Percentiles rank a stretch among this genome's conserved stretches.
Conservation (phyloP, 1,140 invertebrate genomes). For the Mactra quadrangularis region DNA sequence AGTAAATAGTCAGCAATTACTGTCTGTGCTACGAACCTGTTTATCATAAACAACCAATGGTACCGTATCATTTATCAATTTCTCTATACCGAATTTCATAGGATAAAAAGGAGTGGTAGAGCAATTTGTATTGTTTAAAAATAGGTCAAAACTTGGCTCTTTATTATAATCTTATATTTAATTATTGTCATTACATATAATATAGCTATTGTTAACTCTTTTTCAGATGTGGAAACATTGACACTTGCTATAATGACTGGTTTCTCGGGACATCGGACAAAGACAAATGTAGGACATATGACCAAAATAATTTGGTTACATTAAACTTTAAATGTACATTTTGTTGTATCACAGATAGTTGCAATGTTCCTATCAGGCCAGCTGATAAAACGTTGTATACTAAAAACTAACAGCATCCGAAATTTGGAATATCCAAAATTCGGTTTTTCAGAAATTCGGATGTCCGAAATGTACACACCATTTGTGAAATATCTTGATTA, state of each 20-base stretch:
- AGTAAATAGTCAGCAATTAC: too few species aligned
- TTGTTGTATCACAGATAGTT: constrained; percentile 30
- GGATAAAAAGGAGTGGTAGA: too few species aligned
- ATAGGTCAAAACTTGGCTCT: too few species aligned
- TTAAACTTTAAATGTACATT: constrained; percentile 46
- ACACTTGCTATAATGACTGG: constrained; percentile 48
- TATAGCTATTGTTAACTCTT: too few species aligned
- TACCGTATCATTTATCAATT: too few species aligned
- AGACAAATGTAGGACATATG: constrained; percentile 35
- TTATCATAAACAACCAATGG: too few species aligned
- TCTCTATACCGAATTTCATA: too few species aligned
- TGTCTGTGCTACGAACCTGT: too few species aligned
- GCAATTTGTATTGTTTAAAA: too few species aligned
- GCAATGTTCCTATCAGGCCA: constrained; percentile 30
- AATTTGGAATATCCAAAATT: neutral
- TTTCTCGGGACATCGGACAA: constrained; percentile 37
- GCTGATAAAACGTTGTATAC: constrained; percentile 15
- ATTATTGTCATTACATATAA: too few species aligned
- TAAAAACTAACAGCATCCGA: neutral
- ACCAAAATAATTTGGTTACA: constrained; percentile 1
- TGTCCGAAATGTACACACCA: neutral
- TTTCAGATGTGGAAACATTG: constrained; percentile 44
- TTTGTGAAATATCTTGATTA: neutral
- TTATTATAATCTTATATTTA: too few species aligned
- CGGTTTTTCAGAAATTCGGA: neutral